Conservation (phyloP, 1,140 invertebrate species). For the Diploscapter pachys region DNA sequence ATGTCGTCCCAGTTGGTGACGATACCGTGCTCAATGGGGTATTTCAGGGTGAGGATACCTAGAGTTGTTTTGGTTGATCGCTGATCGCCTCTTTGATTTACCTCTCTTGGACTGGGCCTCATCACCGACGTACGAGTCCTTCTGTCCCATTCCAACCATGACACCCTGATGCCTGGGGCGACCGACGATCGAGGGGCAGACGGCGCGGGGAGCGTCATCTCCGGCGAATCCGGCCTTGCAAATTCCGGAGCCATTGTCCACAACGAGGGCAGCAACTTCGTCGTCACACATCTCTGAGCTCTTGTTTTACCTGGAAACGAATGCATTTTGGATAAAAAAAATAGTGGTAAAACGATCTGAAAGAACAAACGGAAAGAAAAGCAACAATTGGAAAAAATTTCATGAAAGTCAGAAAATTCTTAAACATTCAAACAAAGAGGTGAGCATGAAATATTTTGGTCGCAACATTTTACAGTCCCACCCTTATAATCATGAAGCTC, state of each 20-base stretch:
- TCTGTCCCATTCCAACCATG: slow-evolving; percentile 62
- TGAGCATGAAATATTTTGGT: too few species aligned
- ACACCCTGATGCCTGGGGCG: slow-evolving; percentile 64
- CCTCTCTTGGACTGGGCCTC: slow-evolving; percentile 47
- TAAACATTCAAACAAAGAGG: too few species aligned
- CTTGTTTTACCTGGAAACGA: too few species aligned
- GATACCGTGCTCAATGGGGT: slow-evolving; percentile 88
- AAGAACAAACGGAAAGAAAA: too few species aligned
- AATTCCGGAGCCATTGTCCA: slow-evolving; percentile 84
- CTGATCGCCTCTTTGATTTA: background rate
- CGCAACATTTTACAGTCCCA: too few species aligned
- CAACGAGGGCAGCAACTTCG: slow-evolving; percentile 54
- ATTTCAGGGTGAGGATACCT: slow-evolving; percentile 67
- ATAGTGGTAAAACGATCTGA: too few species aligned
- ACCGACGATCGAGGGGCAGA: slow-evolving; percentile 69
- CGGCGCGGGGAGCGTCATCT: slow-evolving; percentile 80
- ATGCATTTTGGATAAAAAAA: too few species aligned
- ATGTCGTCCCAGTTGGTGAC: slow-evolving; percentile 94
- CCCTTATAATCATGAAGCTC: too few species aligned
- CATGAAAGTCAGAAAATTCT: too few species aligned
- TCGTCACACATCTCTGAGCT: slow-evolving; percentile 46
- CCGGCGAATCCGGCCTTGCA: slow-evolving; percentile 86
- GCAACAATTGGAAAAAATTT: too few species aligned
- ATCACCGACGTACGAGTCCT: slow-evolving; percentile 63
- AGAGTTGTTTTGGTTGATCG: background rate